Evolutionary conservation across 64 coral and sea anemone species (phyloP).

Genomic region (Dendrophyllia cribrosa): DNA sequence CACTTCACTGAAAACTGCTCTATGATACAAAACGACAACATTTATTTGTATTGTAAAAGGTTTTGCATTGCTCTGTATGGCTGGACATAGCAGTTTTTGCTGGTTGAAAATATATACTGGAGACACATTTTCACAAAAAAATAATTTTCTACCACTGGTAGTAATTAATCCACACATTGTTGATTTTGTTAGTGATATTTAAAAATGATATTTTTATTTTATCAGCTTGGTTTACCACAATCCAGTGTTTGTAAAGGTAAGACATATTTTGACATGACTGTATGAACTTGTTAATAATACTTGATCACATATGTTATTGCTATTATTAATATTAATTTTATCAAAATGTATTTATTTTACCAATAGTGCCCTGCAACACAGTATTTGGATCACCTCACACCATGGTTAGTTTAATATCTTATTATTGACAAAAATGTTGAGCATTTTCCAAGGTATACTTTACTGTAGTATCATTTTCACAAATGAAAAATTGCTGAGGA

Average conservation of each 20-base stretch:
- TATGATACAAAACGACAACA: too few species aligned
- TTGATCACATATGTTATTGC: not conserved
- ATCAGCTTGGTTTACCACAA: slow-evolving; percentile 96
- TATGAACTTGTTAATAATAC: not conserved
- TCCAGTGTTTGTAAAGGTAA: slow-evolving; percentile 98
- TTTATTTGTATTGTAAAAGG: too few species aligned
- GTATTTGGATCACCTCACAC: slow-evolving; percentile 97
- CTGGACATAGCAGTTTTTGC: too few species aligned
- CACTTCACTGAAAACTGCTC: too few species aligned
- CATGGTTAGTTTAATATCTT: slow-evolving; percentile 64
- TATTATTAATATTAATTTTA: not conserved
- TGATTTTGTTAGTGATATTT: not conserved
- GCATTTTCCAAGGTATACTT: too few species aligned
- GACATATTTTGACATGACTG: not conserved
- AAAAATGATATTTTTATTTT: not conserved
- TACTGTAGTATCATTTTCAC: not conserved
- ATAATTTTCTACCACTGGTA: too few species aligned
- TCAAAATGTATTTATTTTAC: not conserved
- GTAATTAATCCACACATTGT: too few species aligned
- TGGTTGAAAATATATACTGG: too few species aligned
- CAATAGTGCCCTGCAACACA: slow-evolving; percentile 92
- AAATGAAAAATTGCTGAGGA: not conserved
- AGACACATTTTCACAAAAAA: too few species aligned
- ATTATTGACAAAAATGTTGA: too few species aligned
- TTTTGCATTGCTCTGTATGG: too few species aligned